Evolutionary conservation across 2,113 vertebrate genomes (phyloP).

Genomic region (Bubo scandiacus): DNA sequence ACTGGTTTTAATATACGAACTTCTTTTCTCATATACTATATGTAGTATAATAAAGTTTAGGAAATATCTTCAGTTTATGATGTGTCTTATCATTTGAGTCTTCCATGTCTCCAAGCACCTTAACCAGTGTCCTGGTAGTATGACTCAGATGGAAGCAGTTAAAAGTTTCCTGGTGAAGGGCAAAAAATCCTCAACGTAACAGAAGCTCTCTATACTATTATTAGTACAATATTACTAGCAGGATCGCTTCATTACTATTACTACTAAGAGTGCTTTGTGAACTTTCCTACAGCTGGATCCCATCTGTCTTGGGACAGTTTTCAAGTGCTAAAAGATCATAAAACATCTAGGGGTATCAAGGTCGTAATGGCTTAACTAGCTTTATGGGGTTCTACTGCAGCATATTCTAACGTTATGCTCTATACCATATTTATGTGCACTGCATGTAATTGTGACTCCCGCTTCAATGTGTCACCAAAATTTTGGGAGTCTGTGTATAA

Average conservation of each 20-base stretch:
- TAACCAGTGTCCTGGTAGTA: background rate
- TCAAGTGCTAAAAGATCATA: background rate
- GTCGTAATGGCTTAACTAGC: background rate
- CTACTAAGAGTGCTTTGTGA: background rate
- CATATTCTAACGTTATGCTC: background rate
- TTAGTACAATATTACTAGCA: background rate
- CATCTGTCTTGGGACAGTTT: background rate
- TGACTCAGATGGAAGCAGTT: background rate
- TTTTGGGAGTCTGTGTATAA: background rate
- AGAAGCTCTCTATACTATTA: background rate
- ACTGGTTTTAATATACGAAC: background rate
- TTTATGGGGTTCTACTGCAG: background rate
- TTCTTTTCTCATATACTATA: background rate
- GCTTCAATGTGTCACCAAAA: background rate
- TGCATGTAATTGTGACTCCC: background rate
- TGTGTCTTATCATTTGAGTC: background rate
- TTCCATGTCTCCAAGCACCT: accelerated
- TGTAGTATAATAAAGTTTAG: background rate
- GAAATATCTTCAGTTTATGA: background rate
- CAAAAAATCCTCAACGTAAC: background rate
- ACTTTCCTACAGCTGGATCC: background rate
- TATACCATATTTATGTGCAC: background rate
- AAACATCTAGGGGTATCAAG: background rate
- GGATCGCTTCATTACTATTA: background rate
- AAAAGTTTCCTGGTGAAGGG: background rate